Base-by-base conservation (phyloP, 2,888 invertebrate genomes). In the Cactoblastis cactorum region DNA sequence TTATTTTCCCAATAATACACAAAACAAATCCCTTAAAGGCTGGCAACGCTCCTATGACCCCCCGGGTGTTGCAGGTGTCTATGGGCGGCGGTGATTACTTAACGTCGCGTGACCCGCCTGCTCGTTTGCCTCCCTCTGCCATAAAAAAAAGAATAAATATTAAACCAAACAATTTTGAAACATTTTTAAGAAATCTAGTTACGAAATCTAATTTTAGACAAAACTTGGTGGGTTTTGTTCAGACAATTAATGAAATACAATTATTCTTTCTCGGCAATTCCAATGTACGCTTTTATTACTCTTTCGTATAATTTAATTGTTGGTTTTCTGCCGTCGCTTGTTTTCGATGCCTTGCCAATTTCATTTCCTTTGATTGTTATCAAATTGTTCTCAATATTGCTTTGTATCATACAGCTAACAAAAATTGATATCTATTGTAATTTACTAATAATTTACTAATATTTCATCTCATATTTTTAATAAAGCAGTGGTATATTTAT, bases 261-360 rank as follows among this genome's bases (percentile, higher is more conserved):
- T 43, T 43, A 43, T 43, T 43, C 28, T 17, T 14, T 43, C 28
- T 43, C n/a, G 28, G 43, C 28, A 28, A 43, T 43, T 43, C 28
- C 43, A 17, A 24, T 43, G 11, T 43, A 43, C 43, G 43, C 43
- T 24, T 43, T 43, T 43, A 43, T 43, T 28, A 43, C 15, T 43
- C 43, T 9, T 43, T 43, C 43, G 43, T 43, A 43, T 43, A 43
- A 43, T 43, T 43, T 43, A 43, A 43, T 43, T 43, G 43, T 43
- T 43, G 43, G 43, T 43, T 43, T 43, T 43, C 43, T 32, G 11
- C 41, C 28, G 28, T 5, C 28, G 28, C 43, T 17, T 28, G 28
- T 43, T 43, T 43, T 28, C 43, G 17, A 43, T 43, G 43, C 28
- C 28, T 43, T 28, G 43, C 43, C 43, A 43, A 43, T 43, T 43